Evolutionary conservation across 2,888 invertebrate species (phyloP).

Genomic region (Spisula solida): DNA sequence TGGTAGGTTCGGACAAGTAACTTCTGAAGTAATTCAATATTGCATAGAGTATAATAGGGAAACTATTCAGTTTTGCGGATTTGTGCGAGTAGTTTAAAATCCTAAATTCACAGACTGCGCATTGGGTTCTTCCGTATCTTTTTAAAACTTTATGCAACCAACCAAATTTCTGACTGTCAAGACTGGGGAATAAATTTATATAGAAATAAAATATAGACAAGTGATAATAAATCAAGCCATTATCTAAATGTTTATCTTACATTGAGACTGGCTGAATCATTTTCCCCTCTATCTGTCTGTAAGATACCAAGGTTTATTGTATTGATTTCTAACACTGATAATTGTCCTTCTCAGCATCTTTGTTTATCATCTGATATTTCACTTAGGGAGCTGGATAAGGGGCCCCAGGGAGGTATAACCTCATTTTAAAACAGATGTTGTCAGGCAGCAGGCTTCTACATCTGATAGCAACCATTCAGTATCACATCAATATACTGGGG

Average conservation of each 20-base stretch:
- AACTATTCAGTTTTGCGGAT: too few species aligned
- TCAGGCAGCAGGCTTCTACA: background rate
- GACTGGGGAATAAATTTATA: background rate
- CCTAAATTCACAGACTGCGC: too few species aligned
- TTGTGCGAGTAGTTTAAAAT: too few species aligned
- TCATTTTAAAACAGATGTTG: background rate
- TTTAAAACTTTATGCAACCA: too few species aligned
- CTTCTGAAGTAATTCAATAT: too few species aligned
- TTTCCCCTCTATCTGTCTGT: background rate
- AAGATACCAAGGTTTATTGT: background rate
- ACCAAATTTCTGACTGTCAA: too few species aligned
- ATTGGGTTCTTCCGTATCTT: too few species aligned
- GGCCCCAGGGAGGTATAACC: background rate
- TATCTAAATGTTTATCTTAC: background rate
- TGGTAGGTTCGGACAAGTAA: too few species aligned
- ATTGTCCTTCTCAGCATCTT: background rate
- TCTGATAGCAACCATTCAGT: background rate
- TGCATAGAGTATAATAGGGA: too few species aligned
- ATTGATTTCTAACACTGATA: slow-evolving; percentile 14
- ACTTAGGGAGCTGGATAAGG: background rate
- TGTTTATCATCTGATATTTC: background rate
- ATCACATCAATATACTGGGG: too few species aligned
- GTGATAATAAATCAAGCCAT: background rate
- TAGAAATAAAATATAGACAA: background rate
- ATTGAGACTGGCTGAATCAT: background rate